Percentiles rank a stretch among this genome's conserved stretches.
These are phyloP conservation scores for Platycheirus rosarum DNA, from an alignment of 2,888 invertebrate species.

Conservation along the genomic window DNA sequence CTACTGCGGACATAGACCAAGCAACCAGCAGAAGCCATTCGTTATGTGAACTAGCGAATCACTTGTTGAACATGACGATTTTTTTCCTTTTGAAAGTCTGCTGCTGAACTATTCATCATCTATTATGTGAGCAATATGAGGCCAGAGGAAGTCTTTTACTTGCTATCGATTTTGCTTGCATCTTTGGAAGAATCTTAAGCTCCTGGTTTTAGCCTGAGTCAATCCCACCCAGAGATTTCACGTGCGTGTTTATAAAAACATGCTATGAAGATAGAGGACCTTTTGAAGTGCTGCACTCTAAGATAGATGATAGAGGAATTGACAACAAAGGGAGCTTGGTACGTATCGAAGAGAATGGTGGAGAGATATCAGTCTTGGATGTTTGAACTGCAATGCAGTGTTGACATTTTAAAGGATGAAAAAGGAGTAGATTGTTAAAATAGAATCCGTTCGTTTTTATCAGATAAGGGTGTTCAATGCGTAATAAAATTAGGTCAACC, in stretches of 20 bases:
- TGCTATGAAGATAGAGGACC: conserved; percentile 32
- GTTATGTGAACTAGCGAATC: conserved; percentile 48
- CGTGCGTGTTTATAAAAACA: conserved; percentile 52
- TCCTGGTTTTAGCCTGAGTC: conserved; percentile 13
- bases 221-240: not conserved
- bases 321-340: too few relatives aligned
- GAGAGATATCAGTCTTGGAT: conserved; percentile 13
- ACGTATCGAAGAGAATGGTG: conserved; percentile 37
- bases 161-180: conserved; percentile 57
- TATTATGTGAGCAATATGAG: conserved; percentile 1
- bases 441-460: too few relatives aligned
- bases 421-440: too few relatives aligned
- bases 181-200: conserved; percentile 46
- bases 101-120: conserved; percentile 64
- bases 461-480: too few relatives aligned
- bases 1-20: not conserved
- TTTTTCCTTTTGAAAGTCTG: conserved; percentile 30
- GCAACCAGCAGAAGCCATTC: conserved; percentile 3
- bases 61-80: conserved; percentile 68
- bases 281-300: conserved; percentile 48
- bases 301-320: conserved; percentile 53
- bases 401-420: conserved; percentile 3
- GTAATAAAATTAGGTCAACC: too few relatives aligned
- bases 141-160: conserved; percentile 36
- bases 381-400: conserved; percentile 6